Percentiles rank a stretch among this genome's conserved stretches.
Evolutionary conservation across 2,113 vertebrate genomes (phyloP).

Genomic region (Boulengeromyrus knoepffleri): DNA sequence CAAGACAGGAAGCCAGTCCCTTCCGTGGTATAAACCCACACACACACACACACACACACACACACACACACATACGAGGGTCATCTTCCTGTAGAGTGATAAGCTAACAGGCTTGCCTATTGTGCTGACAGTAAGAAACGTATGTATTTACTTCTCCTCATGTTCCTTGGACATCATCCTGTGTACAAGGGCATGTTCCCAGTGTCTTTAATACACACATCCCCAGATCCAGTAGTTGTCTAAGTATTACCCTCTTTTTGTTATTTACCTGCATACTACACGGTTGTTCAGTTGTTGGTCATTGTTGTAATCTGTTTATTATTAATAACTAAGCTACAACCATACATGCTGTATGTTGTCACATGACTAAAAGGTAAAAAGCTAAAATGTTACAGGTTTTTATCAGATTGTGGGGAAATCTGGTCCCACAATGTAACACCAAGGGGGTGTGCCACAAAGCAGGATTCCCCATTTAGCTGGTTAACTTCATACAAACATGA

Average conservation of each 20-base stretch:
- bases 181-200: background rate
- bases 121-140: background rate
- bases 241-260: background rate
- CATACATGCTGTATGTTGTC: background rate
- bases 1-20: background rate
- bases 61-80: no score
- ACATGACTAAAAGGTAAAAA: background rate
- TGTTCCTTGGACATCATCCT: background rate
- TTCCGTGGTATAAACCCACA: background rate
- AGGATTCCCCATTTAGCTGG: background rate
- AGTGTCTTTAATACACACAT: background rate
- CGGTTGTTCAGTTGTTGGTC: background rate
- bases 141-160: background rate
- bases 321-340: background rate
- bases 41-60: background rate
- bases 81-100: background rate
- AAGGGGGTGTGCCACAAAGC: background rate
- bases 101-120: background rate
- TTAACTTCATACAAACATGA: background rate
- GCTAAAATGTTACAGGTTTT: background rate
- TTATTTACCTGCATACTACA: background rate
- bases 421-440: background rate
- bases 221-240: background rate
- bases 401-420: background rate
- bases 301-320: background rate